Conservation (phyloP, 2,113 vertebrate genomes). For the Alces alces region DNA sequence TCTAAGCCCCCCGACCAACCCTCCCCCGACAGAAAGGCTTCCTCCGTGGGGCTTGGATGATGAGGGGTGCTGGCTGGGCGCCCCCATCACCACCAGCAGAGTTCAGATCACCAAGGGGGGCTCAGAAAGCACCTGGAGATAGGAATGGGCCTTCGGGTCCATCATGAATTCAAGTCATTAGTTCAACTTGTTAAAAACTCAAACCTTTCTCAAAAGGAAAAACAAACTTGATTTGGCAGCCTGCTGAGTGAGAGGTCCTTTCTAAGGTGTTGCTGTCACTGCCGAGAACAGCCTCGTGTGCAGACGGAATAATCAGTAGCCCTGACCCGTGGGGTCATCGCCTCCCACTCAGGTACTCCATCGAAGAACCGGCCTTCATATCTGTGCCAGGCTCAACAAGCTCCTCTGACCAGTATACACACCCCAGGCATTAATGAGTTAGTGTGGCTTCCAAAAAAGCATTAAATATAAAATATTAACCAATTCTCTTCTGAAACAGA, state of each 20-base stretch:
- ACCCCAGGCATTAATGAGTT: not conserved
- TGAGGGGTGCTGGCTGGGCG: rapidly evolving
- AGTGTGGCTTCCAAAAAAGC: not conserved
- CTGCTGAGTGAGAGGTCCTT: not conserved
- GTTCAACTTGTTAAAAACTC: not conserved
- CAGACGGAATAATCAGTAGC: not conserved
- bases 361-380: not conserved
- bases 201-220: not conserved
- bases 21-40: rapidly evolving
- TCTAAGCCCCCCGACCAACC: not conserved
- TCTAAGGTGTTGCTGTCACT: rapidly evolving
- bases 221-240: not conserved
- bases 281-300: rapidly evolving
- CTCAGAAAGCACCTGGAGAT: too few relatives aligned
- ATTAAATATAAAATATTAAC: not conserved
- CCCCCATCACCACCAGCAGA: rapidly evolving
- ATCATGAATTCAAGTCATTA: not conserved
- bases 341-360: rapidly evolving
- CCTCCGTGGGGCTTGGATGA: rapidly evolving
- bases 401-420: rapidly evolving
- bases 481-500: not conserved
- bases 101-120: rapidly evolving
- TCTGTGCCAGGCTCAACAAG: rapidly evolving
- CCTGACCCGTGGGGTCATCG: rapidly evolving
- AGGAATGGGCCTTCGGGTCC: not conserved